Conservation (phyloP, 2,888 invertebrate genomes). For the Pollenia labialis region DNA sequence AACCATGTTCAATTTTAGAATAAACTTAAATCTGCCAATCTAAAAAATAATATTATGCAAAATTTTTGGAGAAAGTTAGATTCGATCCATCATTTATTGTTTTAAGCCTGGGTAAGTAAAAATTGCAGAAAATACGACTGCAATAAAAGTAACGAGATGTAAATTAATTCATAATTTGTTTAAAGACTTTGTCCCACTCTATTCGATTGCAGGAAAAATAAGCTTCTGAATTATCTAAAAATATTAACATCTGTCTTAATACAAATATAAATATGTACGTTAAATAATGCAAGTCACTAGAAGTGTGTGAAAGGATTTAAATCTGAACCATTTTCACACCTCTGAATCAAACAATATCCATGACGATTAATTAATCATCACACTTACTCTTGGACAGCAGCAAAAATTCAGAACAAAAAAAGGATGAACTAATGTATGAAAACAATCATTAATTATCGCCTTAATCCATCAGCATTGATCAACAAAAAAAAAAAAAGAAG, state of each 20-base stretch:
- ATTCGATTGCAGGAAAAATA: no score
- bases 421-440: constrained; percentile 55
- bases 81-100: no score
- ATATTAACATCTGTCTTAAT: not conserved
- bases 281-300: not conserved
- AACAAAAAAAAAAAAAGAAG: not conserved
- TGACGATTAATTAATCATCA: constrained; percentile 70
- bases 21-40: no score
- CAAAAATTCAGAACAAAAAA: constrained; percentile 19
- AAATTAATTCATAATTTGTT: no score
- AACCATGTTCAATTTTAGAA: no score
- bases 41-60: no score
- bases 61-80: no score
- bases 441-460: constrained; percentile 80
- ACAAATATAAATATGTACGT: not conserved
- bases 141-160: no score
- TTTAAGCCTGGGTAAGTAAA: no score
- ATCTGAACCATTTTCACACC: constrained; percentile 68
- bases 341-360: constrained; percentile 47
- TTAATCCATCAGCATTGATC: constrained; percentile 79
- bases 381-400: constrained; percentile 14
- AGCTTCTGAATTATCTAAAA: not conserved
- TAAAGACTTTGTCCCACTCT: no score
- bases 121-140: no score
- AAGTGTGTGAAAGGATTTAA: constrained; percentile 67